A percentile compares a stretch with the other conserved stretches of the same genome.
phyloP scores from a whole-genome alignment of 2,113 vertebrate genomes.

The Puma concolor region DNA sequence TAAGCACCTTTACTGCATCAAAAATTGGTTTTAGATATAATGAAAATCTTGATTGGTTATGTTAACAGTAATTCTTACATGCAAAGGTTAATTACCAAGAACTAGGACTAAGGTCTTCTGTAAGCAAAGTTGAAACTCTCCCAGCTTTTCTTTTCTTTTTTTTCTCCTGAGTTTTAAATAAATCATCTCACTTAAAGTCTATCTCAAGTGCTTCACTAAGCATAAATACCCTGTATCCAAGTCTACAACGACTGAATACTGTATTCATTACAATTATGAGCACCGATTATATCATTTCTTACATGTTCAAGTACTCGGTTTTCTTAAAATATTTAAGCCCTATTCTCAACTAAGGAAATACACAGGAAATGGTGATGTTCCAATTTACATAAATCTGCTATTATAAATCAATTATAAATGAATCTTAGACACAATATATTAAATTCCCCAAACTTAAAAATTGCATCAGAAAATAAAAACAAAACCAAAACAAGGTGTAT shows the following conservation, averaged over 20 bases:
- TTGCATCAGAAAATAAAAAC: slow-evolving; percentile 61
- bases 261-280: slow-evolving; percentile 10
- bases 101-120: not conserved
- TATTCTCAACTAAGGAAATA: slow-evolving; percentile 38
- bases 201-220: not conserved
- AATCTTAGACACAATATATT: slow-evolving; percentile 77
- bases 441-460: slow-evolving; percentile 65
- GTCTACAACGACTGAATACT: slow-evolving; percentile 35
- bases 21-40: not conserved
- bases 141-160: not conserved
- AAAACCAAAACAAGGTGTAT: slow-evolving; percentile 47
- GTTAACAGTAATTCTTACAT: not conserved
- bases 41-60: not conserved
- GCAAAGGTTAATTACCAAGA: not conserved
- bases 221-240: not conserved
- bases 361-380: slow-evolving; percentile 33
- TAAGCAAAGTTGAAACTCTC: not conserved
- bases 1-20: not conserved
- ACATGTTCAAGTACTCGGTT: slow-evolving; percentile 62
- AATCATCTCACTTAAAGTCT: not conserved
- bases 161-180: not conserved
- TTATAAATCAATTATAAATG: slow-evolving; percentile 55
- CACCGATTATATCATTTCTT: slow-evolving; percentile 28
- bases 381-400: not conserved
- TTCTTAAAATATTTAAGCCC: slow-evolving; percentile 52